Percentiles rank a stretch among this genome's conserved stretches.
phyloP scores from a whole-genome alignment of 1,140 invertebrate genomes.

The Octopus sinensis region DNA sequence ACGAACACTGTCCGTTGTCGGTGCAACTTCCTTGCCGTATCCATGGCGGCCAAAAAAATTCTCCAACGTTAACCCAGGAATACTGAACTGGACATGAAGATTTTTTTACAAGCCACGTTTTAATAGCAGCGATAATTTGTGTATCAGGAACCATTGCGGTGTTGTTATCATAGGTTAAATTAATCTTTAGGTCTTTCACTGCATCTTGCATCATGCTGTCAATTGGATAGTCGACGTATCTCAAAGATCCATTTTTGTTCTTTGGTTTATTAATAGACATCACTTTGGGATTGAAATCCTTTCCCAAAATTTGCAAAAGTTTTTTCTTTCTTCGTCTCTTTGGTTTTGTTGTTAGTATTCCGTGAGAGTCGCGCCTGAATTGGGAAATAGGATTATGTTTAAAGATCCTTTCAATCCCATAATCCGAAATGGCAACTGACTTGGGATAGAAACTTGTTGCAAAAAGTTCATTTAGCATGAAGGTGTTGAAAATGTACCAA shows the following conservation, averaged over 20 bases:
- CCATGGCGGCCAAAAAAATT: constrained; percentile 64
- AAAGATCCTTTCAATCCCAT: not conserved
- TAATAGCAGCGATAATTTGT: constrained; percentile 29
- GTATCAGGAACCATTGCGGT: constrained; percentile 9
- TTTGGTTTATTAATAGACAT: not conserved
- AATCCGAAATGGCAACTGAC: not conserved
- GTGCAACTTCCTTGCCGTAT: constrained; percentile 60
- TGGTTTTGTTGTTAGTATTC: not conserved
- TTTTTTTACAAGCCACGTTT: constrained; percentile 60
- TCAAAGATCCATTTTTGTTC: not conserved
- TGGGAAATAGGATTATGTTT: not conserved
- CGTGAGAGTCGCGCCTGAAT: not conserved
- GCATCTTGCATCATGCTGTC: not conserved
- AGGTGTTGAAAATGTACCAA: constrained; percentile 7
- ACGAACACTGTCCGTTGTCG: constrained; percentile 56
- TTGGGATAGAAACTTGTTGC: not conserved
- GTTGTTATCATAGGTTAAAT: not conserved
- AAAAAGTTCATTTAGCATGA: constrained; percentile 5
- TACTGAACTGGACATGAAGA: constrained; percentile 61
- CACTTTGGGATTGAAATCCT: not conserved
- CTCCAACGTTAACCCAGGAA: constrained; percentile 62
- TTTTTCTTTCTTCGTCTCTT: not conserved
- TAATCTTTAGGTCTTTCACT: not conserved
- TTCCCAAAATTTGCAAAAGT: not conserved
- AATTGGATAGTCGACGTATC: not conserved